These are phyloP conservation scores for Bembecia ichneumoniformis DNA, from an alignment of 2,888 invertebrate species.

Conservation along the genomic window DNA sequence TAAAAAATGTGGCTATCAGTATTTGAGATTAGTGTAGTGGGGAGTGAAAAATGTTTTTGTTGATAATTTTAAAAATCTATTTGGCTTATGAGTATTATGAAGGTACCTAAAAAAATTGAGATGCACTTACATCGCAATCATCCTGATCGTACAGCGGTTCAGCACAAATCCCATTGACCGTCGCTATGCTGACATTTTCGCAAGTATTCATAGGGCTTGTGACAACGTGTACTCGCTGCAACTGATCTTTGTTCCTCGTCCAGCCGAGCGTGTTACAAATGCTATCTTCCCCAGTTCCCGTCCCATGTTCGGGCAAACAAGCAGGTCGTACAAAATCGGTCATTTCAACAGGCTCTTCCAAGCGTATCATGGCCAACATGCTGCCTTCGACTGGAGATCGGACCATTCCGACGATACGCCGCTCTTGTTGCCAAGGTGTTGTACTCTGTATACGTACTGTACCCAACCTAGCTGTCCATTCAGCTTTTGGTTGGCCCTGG, in stretches of 20 bases:
- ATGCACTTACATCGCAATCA: constrained; percentile 83
- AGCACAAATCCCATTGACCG: constrained; percentile 86
- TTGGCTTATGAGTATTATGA: too few relatives aligned
- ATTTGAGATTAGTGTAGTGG: too few relatives aligned
- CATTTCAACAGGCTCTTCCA: constrained; percentile 81
- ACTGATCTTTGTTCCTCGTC: constrained; percentile 86
- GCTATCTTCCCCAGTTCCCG: constrained; percentile 26
- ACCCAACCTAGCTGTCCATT: constrained; percentile 88
- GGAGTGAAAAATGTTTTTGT: too few relatives aligned
- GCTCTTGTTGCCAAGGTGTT: constrained; percentile 90
- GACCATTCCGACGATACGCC: constrained; percentile 87
- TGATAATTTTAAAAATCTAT: too few relatives aligned
- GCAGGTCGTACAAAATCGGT: constrained; percentile 89
- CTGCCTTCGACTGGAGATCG: constrained; percentile 93
- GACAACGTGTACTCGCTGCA: constrained; percentile 85
- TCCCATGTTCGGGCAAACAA: constrained; percentile 78
- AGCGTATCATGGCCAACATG: constrained; percentile 83
- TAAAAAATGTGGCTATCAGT: too few relatives aligned
- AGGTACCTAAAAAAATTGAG: too few relatives aligned
- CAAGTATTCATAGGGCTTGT: constrained; percentile 85
- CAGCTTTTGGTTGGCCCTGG: constrained; percentile 86
- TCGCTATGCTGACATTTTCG: constrained; percentile 88
- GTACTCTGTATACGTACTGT: constrained; percentile 82
- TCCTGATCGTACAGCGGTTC: constrained; percentile 84
- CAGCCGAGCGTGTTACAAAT: constrained; percentile 89